These are phyloP conservation scores for Lemur catta DNA, from an alignment of 2,797 vertebrate genomes.

Conservation along the genomic window DNA sequence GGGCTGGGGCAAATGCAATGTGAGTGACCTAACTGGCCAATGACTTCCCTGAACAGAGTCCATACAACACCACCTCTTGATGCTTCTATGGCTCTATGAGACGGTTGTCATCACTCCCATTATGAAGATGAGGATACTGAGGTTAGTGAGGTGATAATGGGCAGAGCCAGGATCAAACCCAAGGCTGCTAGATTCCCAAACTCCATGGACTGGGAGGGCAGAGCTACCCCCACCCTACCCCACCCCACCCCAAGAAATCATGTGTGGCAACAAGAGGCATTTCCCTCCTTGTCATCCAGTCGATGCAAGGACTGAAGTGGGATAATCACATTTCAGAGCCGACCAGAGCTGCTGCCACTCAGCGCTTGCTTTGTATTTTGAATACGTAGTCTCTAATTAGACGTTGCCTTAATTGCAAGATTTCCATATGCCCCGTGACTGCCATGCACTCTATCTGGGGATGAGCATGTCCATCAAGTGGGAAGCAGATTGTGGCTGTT, in stretches of 20 bases:
- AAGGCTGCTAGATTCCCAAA: neutral
- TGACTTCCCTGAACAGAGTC: neutral
- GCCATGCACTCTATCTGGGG: conserved; percentile 54
- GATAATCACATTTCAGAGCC: conserved; percentile 9
- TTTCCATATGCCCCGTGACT: conserved; percentile 54
- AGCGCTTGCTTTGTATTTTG: conserved; percentile 62
- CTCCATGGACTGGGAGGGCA: neutral
- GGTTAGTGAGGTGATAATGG: neutral
- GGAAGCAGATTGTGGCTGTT: conserved; percentile 75
- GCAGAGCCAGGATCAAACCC: neutral
- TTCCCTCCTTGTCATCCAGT: neutral
- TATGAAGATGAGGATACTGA: neutral
- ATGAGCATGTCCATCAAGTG: conserved; percentile 80
- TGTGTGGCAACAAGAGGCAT: neutral
- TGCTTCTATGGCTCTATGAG: neutral
- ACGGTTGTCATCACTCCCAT: neutral
- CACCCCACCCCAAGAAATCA: neutral
- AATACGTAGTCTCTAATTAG: conserved; percentile 67
- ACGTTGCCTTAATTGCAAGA: conserved; percentile 66
- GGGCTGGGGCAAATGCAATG: neutral
- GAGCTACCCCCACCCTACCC: neutral
- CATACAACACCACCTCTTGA: neutral
- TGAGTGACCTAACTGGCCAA: neutral
- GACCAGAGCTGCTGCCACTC: neutral
- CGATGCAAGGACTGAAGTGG: neutral